phyloP scores from a whole-genome alignment of 2,113 vertebrate species.

The Hemiscyllium ocellatum region DNA sequence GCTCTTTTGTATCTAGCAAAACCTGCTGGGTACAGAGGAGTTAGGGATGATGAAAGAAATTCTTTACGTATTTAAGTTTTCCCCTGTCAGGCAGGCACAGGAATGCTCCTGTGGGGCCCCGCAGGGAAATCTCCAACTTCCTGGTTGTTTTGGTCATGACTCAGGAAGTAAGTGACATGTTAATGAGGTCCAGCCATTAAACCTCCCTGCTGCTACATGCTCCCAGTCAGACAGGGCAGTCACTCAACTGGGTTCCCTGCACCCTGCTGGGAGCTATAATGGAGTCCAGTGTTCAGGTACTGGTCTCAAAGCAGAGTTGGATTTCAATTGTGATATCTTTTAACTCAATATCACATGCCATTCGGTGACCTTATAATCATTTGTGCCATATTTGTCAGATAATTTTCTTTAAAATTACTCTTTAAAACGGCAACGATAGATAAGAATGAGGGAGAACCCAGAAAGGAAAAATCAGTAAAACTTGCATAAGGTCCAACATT shows the following conservation, averaged over 20 bases:
- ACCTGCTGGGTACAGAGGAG: not conserved
- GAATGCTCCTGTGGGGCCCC: not conserved
- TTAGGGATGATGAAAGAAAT: not conserved
- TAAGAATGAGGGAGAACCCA: not conserved
- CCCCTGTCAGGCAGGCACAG: not conserved
- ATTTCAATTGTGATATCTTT: not conserved
- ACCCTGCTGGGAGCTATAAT: not conserved
- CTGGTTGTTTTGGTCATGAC: not conserved
- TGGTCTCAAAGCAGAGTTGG: not conserved
- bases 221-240: not conserved
- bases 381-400: not conserved
- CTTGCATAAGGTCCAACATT: too few relatives aligned
- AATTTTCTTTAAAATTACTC: not conserved
- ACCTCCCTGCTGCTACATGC: not conserved
- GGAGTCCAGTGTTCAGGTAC: not conserved
- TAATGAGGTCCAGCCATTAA: not conserved
- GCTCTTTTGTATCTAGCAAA: not conserved
- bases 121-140: not conserved
- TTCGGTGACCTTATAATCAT: not conserved
- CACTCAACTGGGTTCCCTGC: not conserved
- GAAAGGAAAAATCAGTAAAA: too few relatives aligned
- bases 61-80: not conserved
- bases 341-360: not conserved
- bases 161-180: not conserved
- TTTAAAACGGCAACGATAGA: not conserved